Evolutionary conservation across 2,113 vertebrate genomes (phyloP), one percentile per base, ranked within the genome.

Genomic region (Tautogolabrus adspersus): DNA sequence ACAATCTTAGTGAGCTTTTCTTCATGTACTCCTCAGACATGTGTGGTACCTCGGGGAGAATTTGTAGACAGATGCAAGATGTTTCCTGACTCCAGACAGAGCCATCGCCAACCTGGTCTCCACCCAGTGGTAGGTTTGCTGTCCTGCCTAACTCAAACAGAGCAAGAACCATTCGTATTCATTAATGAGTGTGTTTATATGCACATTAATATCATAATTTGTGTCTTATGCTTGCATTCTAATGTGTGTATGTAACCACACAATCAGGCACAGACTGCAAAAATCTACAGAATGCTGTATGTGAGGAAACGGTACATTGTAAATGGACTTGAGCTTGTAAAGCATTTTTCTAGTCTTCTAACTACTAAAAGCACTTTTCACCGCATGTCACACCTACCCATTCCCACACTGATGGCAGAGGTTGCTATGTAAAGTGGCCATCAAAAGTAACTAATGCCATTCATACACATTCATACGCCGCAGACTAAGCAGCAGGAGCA

Each of bases 41-140:
- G 21, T 40, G 26, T 5, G n/a, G 23, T 66, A 93, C 85, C 94
- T 93, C 88, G 72, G 87, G 82, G 19, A 92, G 71, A 47, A 87
- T 85, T 94, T 96, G 66, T 89, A 90, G 70, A 93, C 72, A 47
- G 93, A 92, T 0, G 88, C 85, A 54, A 95, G 90, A 52, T 44
- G 87, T 66, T 91, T 93, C 87, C 93, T 75, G 75, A 94, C 2
- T 68, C 93, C 93, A 38, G 91, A 88, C 57, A 94, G 82, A 66
- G 83, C 84, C 21, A 26, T 76, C 6, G 93, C 91, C 79, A 93
- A 9, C 68, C 89, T 91, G 75, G 65, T 74, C 55, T 95, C 93
- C 19, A 80, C 57, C 94, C 94, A 95, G n/a, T 93, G 85, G 38
- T 81, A 89, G 6, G 88, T 89, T 38, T 95, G 91, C 69, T 94